Evolutionary conservation across 2,797 vertebrate genomes (phyloP).

Genomic region (Buphagus erythrorhynchus): DNA sequence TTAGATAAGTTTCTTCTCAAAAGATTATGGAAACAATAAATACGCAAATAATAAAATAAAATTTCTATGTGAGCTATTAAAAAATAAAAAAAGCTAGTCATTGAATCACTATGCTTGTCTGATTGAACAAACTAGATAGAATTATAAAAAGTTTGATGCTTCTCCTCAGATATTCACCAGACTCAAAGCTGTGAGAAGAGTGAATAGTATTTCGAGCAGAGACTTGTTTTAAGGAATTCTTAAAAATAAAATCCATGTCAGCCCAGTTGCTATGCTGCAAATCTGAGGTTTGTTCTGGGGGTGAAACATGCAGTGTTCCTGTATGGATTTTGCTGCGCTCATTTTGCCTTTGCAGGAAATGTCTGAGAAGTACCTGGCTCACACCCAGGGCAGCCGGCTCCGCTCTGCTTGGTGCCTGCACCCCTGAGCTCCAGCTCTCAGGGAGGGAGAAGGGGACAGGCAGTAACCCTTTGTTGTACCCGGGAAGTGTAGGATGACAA

Average conservation of each 20-base stretch:
- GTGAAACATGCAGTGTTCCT: not conserved
- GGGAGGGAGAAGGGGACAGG: not conserved
- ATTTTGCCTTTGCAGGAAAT: not conserved
- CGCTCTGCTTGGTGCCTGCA: fast-evolving
- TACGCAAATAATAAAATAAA: not conserved
- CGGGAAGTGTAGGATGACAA: not conserved
- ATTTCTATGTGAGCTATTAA: not conserved
- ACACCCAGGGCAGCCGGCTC: not conserved
- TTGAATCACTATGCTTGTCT: not conserved
- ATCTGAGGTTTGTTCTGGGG: not conserved
- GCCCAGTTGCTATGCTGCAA: not conserved
- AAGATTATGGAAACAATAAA: not conserved
- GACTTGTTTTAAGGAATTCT: not conserved
- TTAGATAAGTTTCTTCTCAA: not conserved
- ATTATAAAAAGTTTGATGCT: not conserved
- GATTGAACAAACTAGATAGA: not conserved
- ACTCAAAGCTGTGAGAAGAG: not conserved
- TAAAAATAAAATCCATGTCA: not conserved
- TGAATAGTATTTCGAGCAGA: not conserved
- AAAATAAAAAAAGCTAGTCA: not conserved
- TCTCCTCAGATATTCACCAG: not conserved
- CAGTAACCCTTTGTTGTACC: not conserved
- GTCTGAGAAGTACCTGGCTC: not conserved
- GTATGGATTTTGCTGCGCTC: not conserved
- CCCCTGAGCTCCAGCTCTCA: fast-evolving